Base-by-base conservation (phyloP, 2,113 vertebrate genomes). In the Apistogramma diplotaenia region DNA sequence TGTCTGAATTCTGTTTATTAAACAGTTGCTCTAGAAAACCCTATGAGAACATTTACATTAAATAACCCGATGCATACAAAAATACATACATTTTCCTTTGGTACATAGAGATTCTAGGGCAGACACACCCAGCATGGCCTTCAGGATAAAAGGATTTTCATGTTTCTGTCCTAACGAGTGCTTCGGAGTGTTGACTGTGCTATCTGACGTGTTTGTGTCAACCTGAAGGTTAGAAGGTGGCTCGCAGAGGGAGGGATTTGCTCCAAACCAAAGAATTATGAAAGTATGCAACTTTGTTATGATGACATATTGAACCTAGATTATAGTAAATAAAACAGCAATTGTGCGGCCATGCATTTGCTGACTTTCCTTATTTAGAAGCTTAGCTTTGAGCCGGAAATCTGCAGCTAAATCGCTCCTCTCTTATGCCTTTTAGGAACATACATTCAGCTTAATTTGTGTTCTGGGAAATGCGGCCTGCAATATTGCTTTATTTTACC, bases 101-200 rank as follows among this genome's bases (percentile, higher is more conserved):
- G 10, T 5, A 57, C 8, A 5, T 2, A 78, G 16, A 67, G 19
- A 43, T 81, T 74, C 59, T 11, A 46, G 53, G 54, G 51, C 6
- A 43, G 23, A 43, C 3, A 60, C 33, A 27, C 53, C 83, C 85
- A 76, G 37, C 0, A 49, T 78, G 81, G 29, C 46, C 37, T 67
- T 86, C 57, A 43, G 6, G n/a, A 74, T 87, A 88, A 91, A 89
- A 91, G 78, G 76, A 18, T 91, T 91, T 92, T 86, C 75, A 74
- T 87, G 86, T 91, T 87, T 51, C 79, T 70, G 55, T 82, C 83
- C 84, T 80, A 81, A 76, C 58, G 58, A 86, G 78, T 51, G 82
- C 65, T 88, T 81, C 37, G 25, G 62, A 35, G 82, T 80, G 76
- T 83, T 74, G 81, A 31, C 59, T 75, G 16, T 40, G 37, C 43